Evolutionary conservation across 2,113 vertebrate genomes (phyloP).

Genomic region (Brachyistius frenatus): DNA sequence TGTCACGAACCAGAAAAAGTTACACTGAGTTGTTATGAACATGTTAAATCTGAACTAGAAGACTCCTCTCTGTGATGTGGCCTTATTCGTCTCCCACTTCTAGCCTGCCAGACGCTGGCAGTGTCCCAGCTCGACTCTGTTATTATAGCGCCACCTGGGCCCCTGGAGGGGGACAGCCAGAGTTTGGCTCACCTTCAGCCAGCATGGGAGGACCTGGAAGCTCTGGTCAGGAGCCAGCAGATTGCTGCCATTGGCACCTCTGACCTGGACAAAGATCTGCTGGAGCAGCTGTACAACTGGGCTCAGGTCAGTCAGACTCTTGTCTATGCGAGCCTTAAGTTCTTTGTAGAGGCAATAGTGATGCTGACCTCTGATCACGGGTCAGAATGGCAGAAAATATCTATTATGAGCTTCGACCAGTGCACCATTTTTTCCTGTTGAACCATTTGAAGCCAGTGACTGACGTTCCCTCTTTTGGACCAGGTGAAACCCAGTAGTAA

Average conservation of each 20-base stretch:
- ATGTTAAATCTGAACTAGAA: neutral
- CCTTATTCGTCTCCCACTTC: slow-evolving; percentile 20
- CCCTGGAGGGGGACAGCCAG: slow-evolving; percentile 86
- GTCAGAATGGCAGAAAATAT: too few relatives aligned
- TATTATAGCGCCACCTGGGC: slow-evolving; percentile 91
- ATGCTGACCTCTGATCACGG: too few relatives aligned
- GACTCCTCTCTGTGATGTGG: neutral
- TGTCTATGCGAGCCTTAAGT: neutral
- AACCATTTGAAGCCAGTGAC: too few relatives aligned
- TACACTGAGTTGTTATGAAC: accelerated
- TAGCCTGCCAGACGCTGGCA: slow-evolving; percentile 91
- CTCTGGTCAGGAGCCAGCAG: slow-evolving; percentile 89
- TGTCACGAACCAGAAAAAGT: neutral
- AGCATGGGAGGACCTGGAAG: slow-evolving; percentile 93
- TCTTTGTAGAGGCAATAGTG: too few relatives aligned
- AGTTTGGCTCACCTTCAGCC: slow-evolving; percentile 92
- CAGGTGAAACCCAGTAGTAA: slow-evolving; percentile 99
- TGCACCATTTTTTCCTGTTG: too few relatives aligned
- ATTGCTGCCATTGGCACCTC: slow-evolving; percentile 96
- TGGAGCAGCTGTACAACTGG: slow-evolving; percentile 97
- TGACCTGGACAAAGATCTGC: slow-evolving; percentile 93
- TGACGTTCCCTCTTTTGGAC: neutral
- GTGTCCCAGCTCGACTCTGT: slow-evolving; percentile 96
- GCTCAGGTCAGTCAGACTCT: slow-evolving; percentile 87
- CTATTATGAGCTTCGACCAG: too few relatives aligned